Base-by-base conservation (phyloP, 1,140 invertebrate genomes). In the Heliconius nattereri region DNA sequence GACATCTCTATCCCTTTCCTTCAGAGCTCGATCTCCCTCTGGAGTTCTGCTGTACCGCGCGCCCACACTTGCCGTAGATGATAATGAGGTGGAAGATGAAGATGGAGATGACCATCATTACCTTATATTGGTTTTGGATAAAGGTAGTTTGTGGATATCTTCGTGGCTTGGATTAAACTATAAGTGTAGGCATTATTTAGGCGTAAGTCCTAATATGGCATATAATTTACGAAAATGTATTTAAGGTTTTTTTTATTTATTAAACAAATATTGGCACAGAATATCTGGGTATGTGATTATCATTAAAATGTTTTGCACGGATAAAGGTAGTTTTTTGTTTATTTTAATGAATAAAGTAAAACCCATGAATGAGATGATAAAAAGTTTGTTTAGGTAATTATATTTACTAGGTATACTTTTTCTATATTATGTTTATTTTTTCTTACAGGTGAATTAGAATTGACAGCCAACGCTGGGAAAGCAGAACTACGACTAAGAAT, bases 31-130 rank as follows among this genome's bases (percentile, higher is more conserved):
- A 5, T 95, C 97, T 80, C 86, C 95, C 0, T 95, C 97, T 83
- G 97, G 97, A 7, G 90, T 98, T 26, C 89, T 98, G 1, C 88
- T 98, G 78, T 91, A 98, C 29, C 97, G 97, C 0, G 97, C 97
- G 0, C 97, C 97, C 73, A 95, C 96, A 54, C 73, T 75, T 1
- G 71, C 79, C 0, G 71, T 72, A 7, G 84, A 85, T n/a, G 84
- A 88, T n/a, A 85, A 89, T 49, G 89, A 89, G 40, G 82, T 89
- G 0, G 90, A 90, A 13, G 89, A 91, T 11, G 87, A 90, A n/a
- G 85, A 91, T 45, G 87, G 83, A 8, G 86, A 91, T 66, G 91
- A 91, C 77, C 89, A 90, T n/a, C 92, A 92, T 73, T 93, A 91
- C 73, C 82, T 94, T 6, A 87, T 89, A 0, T 70, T 95, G 26